A percentile compares a stretch with the other conserved stretches of the same genome.
phyloP scores from a whole-genome alignment of 30 jellyfish, hydroid and myxozoan genomes.

The Aurelia sp. region DNA sequence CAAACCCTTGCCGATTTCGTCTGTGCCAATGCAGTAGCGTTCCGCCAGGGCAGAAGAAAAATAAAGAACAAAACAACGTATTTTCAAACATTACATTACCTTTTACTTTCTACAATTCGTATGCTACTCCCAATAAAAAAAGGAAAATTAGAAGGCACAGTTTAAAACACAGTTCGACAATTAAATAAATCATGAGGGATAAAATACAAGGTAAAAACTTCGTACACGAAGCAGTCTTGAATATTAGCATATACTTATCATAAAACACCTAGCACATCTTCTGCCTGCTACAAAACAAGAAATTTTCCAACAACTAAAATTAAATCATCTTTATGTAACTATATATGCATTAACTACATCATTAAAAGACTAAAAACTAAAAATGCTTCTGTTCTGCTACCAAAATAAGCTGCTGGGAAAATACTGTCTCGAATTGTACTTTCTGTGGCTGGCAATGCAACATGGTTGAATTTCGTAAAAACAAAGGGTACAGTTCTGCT shows the following conservation, averaged over 20 bases:
- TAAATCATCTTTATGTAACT: too few relatives aligned
- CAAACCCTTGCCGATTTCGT: too few relatives aligned
- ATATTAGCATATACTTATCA: background rate
- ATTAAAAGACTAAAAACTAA: too few relatives aligned
- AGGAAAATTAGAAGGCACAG: background rate
- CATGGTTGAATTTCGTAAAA: too few relatives aligned
- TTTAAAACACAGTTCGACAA: conserved; percentile 1
- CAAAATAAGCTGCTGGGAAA: too few relatives aligned
- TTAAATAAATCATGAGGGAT: conserved; percentile 26
- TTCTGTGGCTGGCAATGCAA: too few relatives aligned
- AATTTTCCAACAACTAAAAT: too few relatives aligned
- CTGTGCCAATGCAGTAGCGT: background rate
- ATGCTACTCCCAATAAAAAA: background rate
- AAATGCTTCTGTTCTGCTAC: too few relatives aligned
- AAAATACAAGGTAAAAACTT: conserved; percentile 16
- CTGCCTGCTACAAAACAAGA: too few relatives aligned
- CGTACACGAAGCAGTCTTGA: background rate
- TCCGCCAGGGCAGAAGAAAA: background rate
- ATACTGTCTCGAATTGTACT: too few relatives aligned
- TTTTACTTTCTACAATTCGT: conserved; percentile 40
- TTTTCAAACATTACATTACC: background rate
- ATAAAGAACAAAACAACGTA: background rate
- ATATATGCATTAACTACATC: too few relatives aligned
- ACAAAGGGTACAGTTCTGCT: too few relatives aligned
- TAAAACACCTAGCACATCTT: background rate